phyloP scores from a whole-genome alignment of 2,113 vertebrate species.

The Periophthalmus modestus region DNA sequence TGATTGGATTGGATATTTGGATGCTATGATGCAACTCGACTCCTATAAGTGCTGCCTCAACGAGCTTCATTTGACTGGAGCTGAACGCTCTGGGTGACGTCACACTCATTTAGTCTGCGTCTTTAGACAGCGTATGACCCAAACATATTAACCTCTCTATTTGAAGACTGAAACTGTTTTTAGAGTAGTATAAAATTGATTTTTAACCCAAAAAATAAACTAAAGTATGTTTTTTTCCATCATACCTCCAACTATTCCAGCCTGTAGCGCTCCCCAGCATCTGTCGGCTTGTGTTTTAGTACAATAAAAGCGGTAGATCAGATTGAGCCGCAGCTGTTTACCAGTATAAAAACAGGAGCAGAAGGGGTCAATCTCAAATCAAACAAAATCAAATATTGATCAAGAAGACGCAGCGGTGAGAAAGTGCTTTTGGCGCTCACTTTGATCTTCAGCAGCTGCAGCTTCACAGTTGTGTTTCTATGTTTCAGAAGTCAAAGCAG shows the following conservation, averaged over 20 bases:
- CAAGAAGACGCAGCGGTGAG: slow-evolving; percentile 48
- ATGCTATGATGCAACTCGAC: no score
- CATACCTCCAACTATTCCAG: background rate
- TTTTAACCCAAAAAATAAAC: background rate
- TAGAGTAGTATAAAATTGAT: background rate
- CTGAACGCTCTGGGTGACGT: no score
- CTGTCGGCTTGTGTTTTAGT: background rate
- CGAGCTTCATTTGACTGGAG: no score
- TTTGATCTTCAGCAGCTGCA: slow-evolving; percentile 59
- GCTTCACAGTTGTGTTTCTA: slow-evolving; percentile 51
- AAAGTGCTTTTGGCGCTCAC: slow-evolving; percentile 61
- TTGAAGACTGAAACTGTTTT: no score
- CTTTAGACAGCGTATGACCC: no score
- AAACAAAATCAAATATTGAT: slow-evolving; percentile 69
- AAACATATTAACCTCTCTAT: no score
- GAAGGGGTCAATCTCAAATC: slow-evolving; percentile 56
- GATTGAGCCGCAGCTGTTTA: slow-evolving; percentile 30
- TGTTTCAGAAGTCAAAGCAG: slow-evolving; percentile 59
- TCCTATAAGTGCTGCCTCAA: no score
- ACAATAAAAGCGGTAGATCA: background rate
- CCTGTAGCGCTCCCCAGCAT: background rate
- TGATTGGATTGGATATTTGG: no score
- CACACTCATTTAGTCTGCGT: no score
- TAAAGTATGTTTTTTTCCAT: background rate
- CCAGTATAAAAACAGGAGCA: slow-evolving; percentile 31